These are phyloP conservation scores for Muscicapa comitata DNA, from an alignment of 2,797 vertebrate genomes.

Conservation along the genomic window DNA sequence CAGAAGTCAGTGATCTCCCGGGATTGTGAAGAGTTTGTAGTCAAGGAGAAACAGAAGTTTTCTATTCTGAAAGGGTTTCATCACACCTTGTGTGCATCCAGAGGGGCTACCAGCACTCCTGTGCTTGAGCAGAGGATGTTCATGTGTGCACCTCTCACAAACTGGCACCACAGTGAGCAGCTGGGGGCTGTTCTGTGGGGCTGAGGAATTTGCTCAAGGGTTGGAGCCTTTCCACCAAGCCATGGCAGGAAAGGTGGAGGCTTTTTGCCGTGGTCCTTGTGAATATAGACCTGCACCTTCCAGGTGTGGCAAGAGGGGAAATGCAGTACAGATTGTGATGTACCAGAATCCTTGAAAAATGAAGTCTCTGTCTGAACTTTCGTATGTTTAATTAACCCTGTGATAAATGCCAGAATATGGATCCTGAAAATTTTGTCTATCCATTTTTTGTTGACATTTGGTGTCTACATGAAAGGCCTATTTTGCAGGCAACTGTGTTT, in stretches of 20 bases:
- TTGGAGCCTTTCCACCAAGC: not conserved
- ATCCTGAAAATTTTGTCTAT: not conserved
- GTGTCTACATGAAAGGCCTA: not conserved
- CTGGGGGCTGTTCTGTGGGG: not conserved
- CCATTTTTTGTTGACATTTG: not conserved
- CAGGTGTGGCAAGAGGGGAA: not conserved
- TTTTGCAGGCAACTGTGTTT: not conserved
- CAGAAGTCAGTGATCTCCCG: not conserved
- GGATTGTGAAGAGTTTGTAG: not conserved
- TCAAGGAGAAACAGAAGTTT: not conserved
- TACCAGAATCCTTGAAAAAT: not conserved
- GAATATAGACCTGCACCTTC: not conserved
- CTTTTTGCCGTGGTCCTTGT: not conserved
- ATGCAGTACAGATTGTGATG: not conserved
- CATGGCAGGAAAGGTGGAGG: not conserved
- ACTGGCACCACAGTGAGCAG: not conserved
- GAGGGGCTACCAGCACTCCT: not conserved
- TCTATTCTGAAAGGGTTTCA: not conserved
- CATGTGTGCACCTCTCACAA: not conserved
- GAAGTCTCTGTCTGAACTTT: not conserved
- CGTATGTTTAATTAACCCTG: not conserved
- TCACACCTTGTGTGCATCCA: not conserved
- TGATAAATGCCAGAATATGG: not conserved
- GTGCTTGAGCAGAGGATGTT: not conserved
- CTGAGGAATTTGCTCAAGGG: not conserved